These are phyloP conservation scores for Alectura lathami DNA, from an alignment of 2,113 vertebrate species.

Conservation along the genomic window DNA sequence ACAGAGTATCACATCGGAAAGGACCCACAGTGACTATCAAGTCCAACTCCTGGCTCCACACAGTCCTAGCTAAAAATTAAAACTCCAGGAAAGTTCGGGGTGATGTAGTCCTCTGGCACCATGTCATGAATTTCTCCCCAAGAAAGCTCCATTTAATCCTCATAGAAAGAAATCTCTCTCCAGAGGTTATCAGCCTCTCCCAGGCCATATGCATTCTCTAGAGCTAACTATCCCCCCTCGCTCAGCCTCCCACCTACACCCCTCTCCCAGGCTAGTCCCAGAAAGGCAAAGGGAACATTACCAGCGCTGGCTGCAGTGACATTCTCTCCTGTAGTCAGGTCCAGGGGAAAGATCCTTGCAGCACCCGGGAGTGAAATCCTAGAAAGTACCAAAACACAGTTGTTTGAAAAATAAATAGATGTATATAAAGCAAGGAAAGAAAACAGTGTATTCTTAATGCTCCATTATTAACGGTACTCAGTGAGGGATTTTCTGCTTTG, in stretches of 20 bases:
- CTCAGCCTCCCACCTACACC: background rate
- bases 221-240: background rate
- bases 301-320: background rate
- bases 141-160: background rate
- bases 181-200: background rate
- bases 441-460: slow-evolving; percentile 49
- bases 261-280: background rate
- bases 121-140: rapidly evolving
- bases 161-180: background rate
- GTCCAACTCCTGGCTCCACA: background rate
- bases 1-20: background rate
- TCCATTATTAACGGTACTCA: slow-evolving; percentile 59
- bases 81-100: background rate
- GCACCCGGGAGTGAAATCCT: background rate
- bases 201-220: rapidly evolving
- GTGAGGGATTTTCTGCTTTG: slow-evolving; percentile 59
- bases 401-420: slow-evolving; percentile 45
- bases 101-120: background rate
- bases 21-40: background rate
- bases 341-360: background rate
- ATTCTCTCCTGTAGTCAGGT: background rate
- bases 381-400: background rate
- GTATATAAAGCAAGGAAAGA: background rate
- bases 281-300: rapidly evolving
- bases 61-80: background rate